A percentile compares a stretch with the other conserved stretches of the same genome.
Evolutionary conservation across 2,113 vertebrate genomes (phyloP).

Genomic region (Uropsilus gracilis): DNA sequence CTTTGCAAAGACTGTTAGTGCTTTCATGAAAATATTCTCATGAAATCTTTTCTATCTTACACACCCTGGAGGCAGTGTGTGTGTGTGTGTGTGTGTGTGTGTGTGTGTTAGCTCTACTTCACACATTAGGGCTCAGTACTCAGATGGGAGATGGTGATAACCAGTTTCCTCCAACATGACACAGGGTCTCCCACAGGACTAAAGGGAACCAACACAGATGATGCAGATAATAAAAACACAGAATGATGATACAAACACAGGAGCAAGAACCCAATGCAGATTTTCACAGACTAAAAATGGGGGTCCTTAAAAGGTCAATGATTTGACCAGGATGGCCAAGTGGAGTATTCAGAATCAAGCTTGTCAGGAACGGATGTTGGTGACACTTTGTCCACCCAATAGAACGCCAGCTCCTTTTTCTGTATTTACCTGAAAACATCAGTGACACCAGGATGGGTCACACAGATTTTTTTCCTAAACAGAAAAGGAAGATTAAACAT

Average conservation of each 20-base stretch:
- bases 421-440: neutral
- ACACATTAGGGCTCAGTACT: neutral
- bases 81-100: too few relatives aligned
- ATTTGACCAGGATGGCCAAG: neutral
- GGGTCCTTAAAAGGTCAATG: neutral
- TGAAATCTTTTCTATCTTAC: too few relatives aligned
- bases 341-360: neutral
- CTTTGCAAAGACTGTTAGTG: neutral
- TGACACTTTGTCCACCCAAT: rapidly evolving
- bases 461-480: neutral
- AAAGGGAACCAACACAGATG: neutral
- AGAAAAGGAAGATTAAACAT: neutral
- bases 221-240: rapidly evolving
- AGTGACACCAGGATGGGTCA: neutral
- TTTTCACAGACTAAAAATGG: neutral
- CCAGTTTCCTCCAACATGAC: neutral
- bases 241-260: neutral
- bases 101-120: neutral
- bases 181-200: neutral
- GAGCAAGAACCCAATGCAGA: neutral
- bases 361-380: neutral
- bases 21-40: neutral
- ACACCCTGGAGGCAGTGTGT: too few relatives aligned
- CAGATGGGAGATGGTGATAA: neutral
- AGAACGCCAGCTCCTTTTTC: neutral